Evolutionary conservation across 2,113 vertebrate genomes (phyloP), one percentile per base, ranked within the genome.

Genomic region (Falco punctatus): DNA sequence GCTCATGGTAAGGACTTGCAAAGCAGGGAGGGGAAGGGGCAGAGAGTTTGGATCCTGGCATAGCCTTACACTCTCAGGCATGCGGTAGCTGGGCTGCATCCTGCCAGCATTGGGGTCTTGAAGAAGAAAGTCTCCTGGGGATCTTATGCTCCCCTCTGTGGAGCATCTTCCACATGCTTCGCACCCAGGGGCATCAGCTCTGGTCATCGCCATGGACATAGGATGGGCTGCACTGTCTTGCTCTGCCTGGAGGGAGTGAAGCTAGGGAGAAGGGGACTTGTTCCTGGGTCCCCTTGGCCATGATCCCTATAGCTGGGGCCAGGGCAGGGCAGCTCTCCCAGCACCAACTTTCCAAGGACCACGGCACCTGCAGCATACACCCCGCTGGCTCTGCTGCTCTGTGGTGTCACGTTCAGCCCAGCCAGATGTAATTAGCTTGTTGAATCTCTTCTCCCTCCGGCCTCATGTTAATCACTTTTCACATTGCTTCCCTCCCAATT

Each of bases 381-480:
- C 61, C 71, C 1, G 1, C 64, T 1, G 8, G 21, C 62, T 90
- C 55, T 66, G 64, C 22, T 57, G 23, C 73, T 44, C 23, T 0
- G 0, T 38, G 62, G 85, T 95, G 96, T 84, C 90, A 71, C 3
- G 9, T 93, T 83, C 86, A 86, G 88, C 90, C 91, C 85, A 94
- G 73, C 44, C 94, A 96, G 92, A 93, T 14, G 2, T 95, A 96
- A 97, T 97, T 97, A 96, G 78, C 94, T 94, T 93, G 94, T 94
- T 95, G 96, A 96, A 94, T 90, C 61, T 94, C 10, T 92, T 92
- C 72, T 82, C 74, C 94, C 94, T 96, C 94, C 0, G 62, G 96
- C 94, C 94, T 96, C 11, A 1, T 2, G 81, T 97, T 97, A 97
- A 97, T 97, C 93, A 96, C 96, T 96, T 91, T 88, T 96, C 85